Evolutionary conservation across 2,113 vertebrate species (phyloP), one percentile per base, ranked within the genome.

Genomic region (Sula dactylatra): DNA sequence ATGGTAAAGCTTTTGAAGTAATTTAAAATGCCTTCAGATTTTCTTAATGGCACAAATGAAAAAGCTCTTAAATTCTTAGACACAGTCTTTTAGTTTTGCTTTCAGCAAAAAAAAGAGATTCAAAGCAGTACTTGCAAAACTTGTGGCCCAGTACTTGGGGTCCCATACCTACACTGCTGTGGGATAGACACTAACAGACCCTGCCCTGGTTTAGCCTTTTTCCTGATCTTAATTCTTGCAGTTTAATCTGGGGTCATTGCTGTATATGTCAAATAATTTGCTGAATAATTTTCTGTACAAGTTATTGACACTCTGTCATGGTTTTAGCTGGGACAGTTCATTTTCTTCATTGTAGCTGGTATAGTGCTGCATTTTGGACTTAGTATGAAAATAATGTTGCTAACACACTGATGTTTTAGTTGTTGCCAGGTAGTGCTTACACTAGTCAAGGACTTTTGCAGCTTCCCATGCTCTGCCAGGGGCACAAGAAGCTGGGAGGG

Each of bases 121-220:
- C 65, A 61, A 93, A 90, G 38, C 40, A 71, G 54, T 24, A 16
- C 16, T 69, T 49, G 10, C 25, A 64, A 24, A 84, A 50, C 3
- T 4, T 20, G 20, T 0, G 8, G 34, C 16, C 25, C 2, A 2
- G 21, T 6, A 25, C 10, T 2, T 16, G n/a, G 25, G 24, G 32
- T 74, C 52, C 50, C 50, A 21, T 25, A 72, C 9, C 21, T 16
- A 5, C 17, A 13, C 10, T 32, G 31, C 71, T 15, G 26, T 31
- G 24, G 69, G 42, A 38, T 2, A 54, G 69, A 15, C 16, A 72
- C 44, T 50, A 7, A n/a, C 11, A 38, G 17, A 16, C 9, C 26
- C 54, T 67, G 36, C 15, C 26, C 52, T 47, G 24, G 6, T 21
- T 66, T 27, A 91, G 72, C 12, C 34, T 38, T 42, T 42, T 50